Evolutionary conservation across 2,797 vertebrate species (phyloP).

Genomic region (Stomatorhinus walkeri): DNA sequence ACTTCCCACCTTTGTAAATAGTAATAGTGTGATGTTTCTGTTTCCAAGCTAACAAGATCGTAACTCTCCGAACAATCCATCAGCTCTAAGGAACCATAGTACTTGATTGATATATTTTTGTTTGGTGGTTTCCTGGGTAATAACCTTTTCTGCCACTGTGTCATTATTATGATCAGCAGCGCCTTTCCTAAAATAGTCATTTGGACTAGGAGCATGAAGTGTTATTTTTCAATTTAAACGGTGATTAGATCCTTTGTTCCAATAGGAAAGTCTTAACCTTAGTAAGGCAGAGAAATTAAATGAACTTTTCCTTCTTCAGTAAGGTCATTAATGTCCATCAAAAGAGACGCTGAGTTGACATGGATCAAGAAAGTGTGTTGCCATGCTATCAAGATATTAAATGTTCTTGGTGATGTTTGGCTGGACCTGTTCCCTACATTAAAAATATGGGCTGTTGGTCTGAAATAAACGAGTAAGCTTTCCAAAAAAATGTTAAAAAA

Average conservation of each 20-base stretch:
- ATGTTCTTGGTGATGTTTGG: background rate
- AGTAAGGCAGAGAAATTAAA: background rate
- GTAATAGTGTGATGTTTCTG: background rate
- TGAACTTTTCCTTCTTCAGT: slow-evolving; percentile 9
- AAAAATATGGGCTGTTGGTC: background rate
- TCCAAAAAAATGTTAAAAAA: background rate
- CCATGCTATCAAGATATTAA: background rate
- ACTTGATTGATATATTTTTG: background rate
- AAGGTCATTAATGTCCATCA: background rate
- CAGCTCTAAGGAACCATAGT: background rate
- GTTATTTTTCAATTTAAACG: background rate
- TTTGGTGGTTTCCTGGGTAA: background rate
- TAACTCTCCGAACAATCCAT: background rate
- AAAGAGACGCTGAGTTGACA: background rate
- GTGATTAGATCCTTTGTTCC: background rate
- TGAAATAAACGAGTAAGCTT: background rate
- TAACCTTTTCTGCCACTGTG: background rate
- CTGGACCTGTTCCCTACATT: background rate
- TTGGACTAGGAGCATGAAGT: background rate
- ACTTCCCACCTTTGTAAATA: background rate
- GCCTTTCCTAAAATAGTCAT: background rate
- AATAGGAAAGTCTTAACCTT: background rate
- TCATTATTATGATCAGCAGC: background rate
- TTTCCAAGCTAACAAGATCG: background rate
- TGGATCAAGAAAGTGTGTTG: slow-evolving; percentile 5